A percentile compares a stretch with the other conserved stretches of the same genome.
Conservation (phyloP, 2,888 invertebrate genomes). For the Glomeris marginata region DNA sequence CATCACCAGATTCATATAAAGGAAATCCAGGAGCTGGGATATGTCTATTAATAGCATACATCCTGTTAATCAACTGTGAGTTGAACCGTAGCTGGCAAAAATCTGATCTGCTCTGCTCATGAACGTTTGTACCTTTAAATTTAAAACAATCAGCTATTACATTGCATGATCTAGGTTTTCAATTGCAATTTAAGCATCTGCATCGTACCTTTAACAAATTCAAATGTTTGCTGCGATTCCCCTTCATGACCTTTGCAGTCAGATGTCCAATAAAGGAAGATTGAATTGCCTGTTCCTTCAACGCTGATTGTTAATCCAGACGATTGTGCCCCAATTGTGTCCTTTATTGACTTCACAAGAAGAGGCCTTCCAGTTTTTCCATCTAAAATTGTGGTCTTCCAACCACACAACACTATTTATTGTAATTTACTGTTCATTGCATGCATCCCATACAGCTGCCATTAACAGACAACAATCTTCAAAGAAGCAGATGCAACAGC, state of each 20-base stretch:
- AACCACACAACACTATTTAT: slow-evolving; percentile 44
- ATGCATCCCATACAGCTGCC: background rate
- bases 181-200: background rate
- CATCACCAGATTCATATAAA: slow-evolving; percentile 51
- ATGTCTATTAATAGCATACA: slow-evolving; percentile 49
- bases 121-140: slow-evolving; percentile 31
- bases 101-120: slow-evolving; percentile 38
- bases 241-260: slow-evolving; percentile 41
- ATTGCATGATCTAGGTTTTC: too few relatives aligned
- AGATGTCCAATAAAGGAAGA: slow-evolving; percentile 61
- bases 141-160: too few relatives aligned
- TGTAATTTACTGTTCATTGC: slow-evolving; percentile 19
- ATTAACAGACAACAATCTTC: background rate
- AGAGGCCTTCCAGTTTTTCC: slow-evolving; percentile 46
- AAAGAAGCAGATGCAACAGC: background rate
- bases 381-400: slow-evolving; percentile 41
- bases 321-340: slow-evolving; percentile 44
- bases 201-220: slow-evolving; percentile 30
- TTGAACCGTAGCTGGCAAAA: slow-evolving; percentile 54
- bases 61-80: slow-evolving; percentile 45
- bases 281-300: slow-evolving; percentile 51
- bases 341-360: slow-evolving; percentile 41
- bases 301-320: slow-evolving; percentile 42
- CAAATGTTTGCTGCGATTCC: slow-evolving; percentile 26
- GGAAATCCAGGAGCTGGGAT: slow-evolving; percentile 52